Base-by-base conservation (phyloP, 2,888 invertebrate genomes). In the Parnassius smintheus region DNA sequence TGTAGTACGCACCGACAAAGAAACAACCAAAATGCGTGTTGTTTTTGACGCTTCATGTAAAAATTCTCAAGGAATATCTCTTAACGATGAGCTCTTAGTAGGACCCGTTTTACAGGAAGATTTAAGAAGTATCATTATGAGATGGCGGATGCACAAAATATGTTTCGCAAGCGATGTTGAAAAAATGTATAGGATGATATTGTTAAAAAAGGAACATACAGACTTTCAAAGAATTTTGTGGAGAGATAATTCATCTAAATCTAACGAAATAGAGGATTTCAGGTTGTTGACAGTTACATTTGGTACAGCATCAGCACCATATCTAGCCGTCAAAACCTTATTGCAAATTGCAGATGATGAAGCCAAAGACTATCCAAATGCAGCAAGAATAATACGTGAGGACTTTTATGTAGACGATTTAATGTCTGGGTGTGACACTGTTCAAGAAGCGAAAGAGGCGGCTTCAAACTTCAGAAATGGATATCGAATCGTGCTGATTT, bases 401-500 rank as follows among this genome's bases (percentile, higher is more conserved):
- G 18, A 50, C 10, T 58, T 50, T 22, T 58, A 50, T 9, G 42
- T 50, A 9, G 50, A 58, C n/a, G 58, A 58, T 58, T 11, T 58
- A 3, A 9, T 55, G 11, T 22, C 45, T 11, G 55, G 55, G 18
- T 48, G 48, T 18, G 18, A 44, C 1, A 10, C 9, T 44, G 9
- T 44, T 9, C 10, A 9, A 10, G 1, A 44, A 7, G 10, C 10
- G n/a, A n/a, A n/a, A 25, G 25, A 2, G 25, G 25, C 2, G 25
- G 25, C 25, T 25, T 25, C 25, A 18, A 1, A 18, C 18, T 18
- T 1, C 18, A 18, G 25, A 25, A 25, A 25, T 25, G 25, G 25
- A 25, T 25, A 25, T 25, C 25, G 2, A 25, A 25, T 25, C 1
- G 2, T 25, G 25, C 25, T 25, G 25, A 25, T 2, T 25, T 25